Evolutionary conservation across 2,113 vertebrate genomes (phyloP).

Genomic region (Stegastes partitus): DNA sequence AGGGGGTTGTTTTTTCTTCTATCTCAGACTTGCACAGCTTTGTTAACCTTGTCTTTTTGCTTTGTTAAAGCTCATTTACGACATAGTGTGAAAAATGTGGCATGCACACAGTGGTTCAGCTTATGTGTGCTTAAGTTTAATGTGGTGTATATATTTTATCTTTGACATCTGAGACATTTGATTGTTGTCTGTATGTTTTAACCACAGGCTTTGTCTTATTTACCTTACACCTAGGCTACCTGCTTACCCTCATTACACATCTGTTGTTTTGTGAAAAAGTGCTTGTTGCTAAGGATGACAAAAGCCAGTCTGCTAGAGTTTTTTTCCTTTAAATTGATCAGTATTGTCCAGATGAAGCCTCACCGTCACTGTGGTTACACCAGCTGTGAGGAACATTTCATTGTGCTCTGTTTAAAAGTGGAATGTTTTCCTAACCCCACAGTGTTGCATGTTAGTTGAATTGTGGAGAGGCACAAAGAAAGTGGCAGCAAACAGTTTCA

Average conservation of each 20-base stretch:
- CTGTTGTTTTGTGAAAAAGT: neutral
- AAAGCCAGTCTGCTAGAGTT: too few relatives aligned
- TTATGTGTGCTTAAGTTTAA: too few relatives aligned
- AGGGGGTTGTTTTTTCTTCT: too few relatives aligned
- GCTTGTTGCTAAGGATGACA: too few relatives aligned
- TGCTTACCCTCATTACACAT: neutral
- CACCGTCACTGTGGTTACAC: too few relatives aligned
- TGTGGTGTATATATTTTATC: neutral
- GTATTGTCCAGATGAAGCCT: too few relatives aligned
- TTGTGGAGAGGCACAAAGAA: slow-evolving; percentile 18
- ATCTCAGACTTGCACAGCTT: too few relatives aligned
- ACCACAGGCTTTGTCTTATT: neutral
- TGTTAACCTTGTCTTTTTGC: too few relatives aligned
- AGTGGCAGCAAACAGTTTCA: slow-evolving; percentile 28
- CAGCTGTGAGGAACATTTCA: neutral
- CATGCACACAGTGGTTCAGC: too few relatives aligned
- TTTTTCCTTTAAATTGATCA: too few relatives aligned
- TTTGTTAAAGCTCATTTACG: too few relatives aligned
- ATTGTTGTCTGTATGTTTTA: neutral
- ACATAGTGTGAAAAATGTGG: too few relatives aligned
- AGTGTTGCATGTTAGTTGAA: slow-evolving; percentile 27
- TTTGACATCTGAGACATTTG: neutral
- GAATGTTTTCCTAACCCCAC: slow-evolving; percentile 23
- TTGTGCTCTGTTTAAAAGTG: slow-evolving; percentile 14
- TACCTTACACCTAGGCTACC: neutral